Base-by-base conservation (phyloP, 2,113 vertebrate species). In the Grus americana region DNA sequence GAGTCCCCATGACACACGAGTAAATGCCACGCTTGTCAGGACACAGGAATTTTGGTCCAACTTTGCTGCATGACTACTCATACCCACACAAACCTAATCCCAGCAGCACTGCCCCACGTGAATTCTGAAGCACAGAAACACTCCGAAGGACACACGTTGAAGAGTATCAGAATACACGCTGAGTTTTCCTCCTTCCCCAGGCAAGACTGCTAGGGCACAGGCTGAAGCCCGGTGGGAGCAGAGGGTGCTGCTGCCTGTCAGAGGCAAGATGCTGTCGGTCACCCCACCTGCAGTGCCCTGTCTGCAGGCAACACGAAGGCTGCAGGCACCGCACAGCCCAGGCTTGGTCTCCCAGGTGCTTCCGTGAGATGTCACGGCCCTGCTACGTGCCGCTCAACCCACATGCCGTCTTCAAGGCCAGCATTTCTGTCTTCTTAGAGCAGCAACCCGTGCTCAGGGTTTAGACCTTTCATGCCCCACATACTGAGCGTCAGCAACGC, bases 391-490 rank as follows among this genome's bases (percentile, higher is more conserved):
- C 50, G 3, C 55, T 5, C 67, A 3, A 6, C 13, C 12, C 21
- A 9, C 9, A 6, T 1, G 30, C 34, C 23, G 2, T 3, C 57
- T 2, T 2, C 4, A 7, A 6, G 9, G 19, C 18, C 63, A 20
- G 34, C 50, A 1, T 2, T 42, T 47, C 74, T 8, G 11, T 2
- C 20, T 46, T 22, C 23, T 16, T 2, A 10, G 4, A 38, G 71
- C 66, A 36, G 58, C 62, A 72, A 36, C 15, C 11, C 22, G 2
- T 0, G 13, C 49, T 18, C n/a, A 7, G 58, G 29, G 24, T 0
- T 27, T 2, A 17, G 47, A 5, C 3, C 1, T 5, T 20, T 16
- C 66, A 2, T 11, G 22, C n/a, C 29, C 40, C 0, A 15, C 0
- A 3, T 29, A 10, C 16, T 6, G 5, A 7, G 11, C 24, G 30